These are phyloP conservation scores for Cantharis rufa DNA, from an alignment of 2,888 invertebrate species.

Conservation along the genomic window DNA sequence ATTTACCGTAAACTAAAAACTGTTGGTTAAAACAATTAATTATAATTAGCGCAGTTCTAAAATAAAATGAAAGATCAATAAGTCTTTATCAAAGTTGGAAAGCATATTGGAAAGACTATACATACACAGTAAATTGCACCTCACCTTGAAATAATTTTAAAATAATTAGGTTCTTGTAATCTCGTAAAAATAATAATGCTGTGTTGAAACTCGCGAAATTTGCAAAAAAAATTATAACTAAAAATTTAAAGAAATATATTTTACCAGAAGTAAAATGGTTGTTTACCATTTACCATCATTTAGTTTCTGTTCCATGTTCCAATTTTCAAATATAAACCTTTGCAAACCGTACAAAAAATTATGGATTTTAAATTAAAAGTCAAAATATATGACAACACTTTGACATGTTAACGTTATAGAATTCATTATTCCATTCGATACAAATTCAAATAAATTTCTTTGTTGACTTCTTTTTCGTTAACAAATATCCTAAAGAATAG, in stretches of 20 bases:
- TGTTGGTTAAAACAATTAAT: conserved; percentile 6
- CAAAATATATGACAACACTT: neutral
- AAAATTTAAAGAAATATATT: neutral
- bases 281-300: neutral
- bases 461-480: neutral
- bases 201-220: neutral
- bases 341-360: neutral
- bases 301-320: neutral
- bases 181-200: neutral
- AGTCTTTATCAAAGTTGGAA: too few species aligned
- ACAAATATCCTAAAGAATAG: neutral
- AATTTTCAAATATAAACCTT: neutral
- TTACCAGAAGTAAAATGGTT: neutral
- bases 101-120: neutral
- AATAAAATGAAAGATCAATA: neutral
- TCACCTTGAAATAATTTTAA: too few species aligned
- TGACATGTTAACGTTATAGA: neutral
- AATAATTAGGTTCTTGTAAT: too few species aligned
- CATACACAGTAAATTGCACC: too few species aligned
- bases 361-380: neutral
- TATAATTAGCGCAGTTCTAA: neutral
- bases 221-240: neutral
- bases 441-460: neutral
- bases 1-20: conserved; percentile 27
- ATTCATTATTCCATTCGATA: neutral